phyloP scores from a whole-genome alignment of 2,113 vertebrate genomes.

The Herpetotheres cachinnans region DNA sequence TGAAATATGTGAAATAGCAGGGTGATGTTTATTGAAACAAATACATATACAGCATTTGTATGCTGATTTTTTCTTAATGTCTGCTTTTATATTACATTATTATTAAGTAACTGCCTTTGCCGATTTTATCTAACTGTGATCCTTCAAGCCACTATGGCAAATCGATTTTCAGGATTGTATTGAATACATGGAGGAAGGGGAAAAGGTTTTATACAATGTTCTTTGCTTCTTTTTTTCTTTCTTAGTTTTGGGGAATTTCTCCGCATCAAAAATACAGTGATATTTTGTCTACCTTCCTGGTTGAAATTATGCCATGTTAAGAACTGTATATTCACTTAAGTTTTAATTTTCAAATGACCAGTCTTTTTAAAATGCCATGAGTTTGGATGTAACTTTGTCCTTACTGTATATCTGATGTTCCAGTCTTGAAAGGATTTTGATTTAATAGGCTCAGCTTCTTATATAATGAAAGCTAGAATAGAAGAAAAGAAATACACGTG shows the following conservation, averaged over 20 bases:
- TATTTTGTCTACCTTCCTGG: neutral
- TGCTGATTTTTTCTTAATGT: neutral
- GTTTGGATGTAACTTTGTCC: neutral
- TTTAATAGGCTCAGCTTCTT: neutral
- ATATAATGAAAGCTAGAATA: neutral
- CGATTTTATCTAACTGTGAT: neutral
- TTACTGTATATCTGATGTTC: neutral
- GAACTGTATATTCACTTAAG: neutral
- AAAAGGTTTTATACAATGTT: neutral
- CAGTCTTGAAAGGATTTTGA: neutral
- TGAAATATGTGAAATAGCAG: neutral
- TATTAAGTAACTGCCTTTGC: neutral
- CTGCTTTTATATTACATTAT: neutral
- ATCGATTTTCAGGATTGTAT: neutral
- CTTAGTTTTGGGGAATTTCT: neutral
- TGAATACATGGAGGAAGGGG: neutral
- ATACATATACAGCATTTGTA: neutral
- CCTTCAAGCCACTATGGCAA: neutral
- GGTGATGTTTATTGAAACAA: neutral
- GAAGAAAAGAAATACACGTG: neutral
- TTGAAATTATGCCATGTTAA: neutral
- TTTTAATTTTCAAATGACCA: neutral
- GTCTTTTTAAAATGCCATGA: neutral
- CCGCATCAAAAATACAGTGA: neutral
- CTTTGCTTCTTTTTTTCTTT: neutral